These are phyloP conservation scores for Apogon hyalosoma DNA, from an alignment of 2,797 vertebrate genomes.

Conservation along the genomic window DNA sequence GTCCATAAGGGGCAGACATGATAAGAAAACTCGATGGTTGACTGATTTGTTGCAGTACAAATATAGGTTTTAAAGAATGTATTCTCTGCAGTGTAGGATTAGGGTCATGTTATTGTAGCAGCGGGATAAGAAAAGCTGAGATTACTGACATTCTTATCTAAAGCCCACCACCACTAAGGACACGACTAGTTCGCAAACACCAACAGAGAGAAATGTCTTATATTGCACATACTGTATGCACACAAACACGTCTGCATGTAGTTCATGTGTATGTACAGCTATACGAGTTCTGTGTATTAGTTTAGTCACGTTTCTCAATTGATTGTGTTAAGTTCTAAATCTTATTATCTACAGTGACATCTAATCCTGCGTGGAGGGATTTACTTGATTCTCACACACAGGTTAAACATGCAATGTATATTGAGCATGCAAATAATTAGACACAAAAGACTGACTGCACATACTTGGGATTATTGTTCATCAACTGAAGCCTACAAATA, in stretches of 20 bases:
- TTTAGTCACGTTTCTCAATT: not conserved
- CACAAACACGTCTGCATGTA: slow-evolving; percentile 16
- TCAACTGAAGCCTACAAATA: slow-evolving; percentile 1
- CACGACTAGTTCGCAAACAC: slow-evolving; percentile 28
- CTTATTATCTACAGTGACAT: not conserved
- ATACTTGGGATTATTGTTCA: too few species aligned
- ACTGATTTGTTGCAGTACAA: slow-evolving; percentile 43
- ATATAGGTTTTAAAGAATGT: slow-evolving; percentile 63
- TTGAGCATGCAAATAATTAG: not conserved
- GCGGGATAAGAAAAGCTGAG: slow-evolving; percentile 74
- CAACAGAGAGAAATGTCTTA: slow-evolving; percentile 17
- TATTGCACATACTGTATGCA: not conserved
- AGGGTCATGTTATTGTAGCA: slow-evolving; percentile 72
- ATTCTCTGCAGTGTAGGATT: slow-evolving; percentile 71
- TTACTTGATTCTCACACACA: not conserved
- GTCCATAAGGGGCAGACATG: slow-evolving; percentile 19
- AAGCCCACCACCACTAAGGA: slow-evolving; percentile 55
- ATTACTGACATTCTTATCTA: slow-evolving; percentile 80
- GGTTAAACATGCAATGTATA: not conserved
- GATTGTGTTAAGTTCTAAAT: slow-evolving; percentile 6
- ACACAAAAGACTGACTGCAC: too few species aligned
- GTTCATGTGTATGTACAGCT: slow-evolving; percentile 1
- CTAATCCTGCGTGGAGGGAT: slow-evolving; percentile 2
- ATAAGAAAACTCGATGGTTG: slow-evolving; percentile 31
- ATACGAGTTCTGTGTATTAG: slow-evolving; percentile 8